Conservation (phyloP, 2,888 invertebrate species). For the Heliconius cydno region DNA sequence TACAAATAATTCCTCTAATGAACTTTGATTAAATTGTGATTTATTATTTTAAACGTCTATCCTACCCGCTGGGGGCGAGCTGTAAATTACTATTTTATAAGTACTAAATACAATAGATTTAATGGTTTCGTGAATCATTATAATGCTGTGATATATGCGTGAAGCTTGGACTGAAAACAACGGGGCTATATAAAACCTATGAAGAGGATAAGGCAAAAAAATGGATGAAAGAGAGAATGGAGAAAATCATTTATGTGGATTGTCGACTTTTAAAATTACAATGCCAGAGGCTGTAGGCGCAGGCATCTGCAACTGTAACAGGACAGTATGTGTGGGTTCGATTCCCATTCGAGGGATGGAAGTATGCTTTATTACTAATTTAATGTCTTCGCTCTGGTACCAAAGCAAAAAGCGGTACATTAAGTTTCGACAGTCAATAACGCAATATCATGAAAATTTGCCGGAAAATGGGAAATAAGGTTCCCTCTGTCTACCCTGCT, state of each 20-base stretch:
- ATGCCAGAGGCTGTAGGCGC: too few species aligned
- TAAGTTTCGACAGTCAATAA: too few species aligned
- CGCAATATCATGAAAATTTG: too few species aligned
- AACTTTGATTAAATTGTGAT: constrained; percentile 74
- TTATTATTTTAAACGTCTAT: constrained; percentile 47
- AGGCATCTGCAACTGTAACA: too few species aligned
- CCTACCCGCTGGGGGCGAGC: constrained; percentile 28
- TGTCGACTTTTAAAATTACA: background rate
- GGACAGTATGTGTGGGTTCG: too few species aligned
- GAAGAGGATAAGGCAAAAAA: background rate
- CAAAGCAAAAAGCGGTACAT: too few species aligned
- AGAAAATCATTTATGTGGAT: background rate
- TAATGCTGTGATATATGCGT: background rate
- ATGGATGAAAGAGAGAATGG: background rate
- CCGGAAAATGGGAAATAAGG: too few species aligned
- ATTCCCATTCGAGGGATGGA: too few species aligned
- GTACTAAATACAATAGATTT: constrained; percentile 17
- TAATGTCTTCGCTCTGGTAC: too few species aligned
- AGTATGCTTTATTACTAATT: too few species aligned
- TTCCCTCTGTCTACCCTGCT: too few species aligned
- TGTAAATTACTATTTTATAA: constrained; percentile 34
- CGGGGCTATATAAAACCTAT: background rate
- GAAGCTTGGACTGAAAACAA: background rate
- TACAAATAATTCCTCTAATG: constrained; percentile 71
- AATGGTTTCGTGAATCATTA: constrained; percentile 32